A percentile compares a stretch with the other conserved stretches of the same genome.
These are phyloP conservation scores for Ridgeia piscesae DNA, from an alignment of 1,140 invertebrate species.

Conservation along the genomic window DNA sequence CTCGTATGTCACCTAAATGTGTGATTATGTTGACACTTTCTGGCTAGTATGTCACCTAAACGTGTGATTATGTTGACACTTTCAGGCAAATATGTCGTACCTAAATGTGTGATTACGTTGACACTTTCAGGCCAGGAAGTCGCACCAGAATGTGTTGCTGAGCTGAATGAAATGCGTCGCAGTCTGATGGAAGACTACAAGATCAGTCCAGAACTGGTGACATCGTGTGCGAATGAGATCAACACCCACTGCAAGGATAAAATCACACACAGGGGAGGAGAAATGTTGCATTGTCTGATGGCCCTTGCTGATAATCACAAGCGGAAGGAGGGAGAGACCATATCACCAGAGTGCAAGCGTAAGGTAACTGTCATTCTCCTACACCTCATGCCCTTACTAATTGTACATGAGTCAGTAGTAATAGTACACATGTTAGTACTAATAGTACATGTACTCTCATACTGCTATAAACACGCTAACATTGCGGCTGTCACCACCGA, in stretches of 20 bases:
- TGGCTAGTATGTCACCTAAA: background rate
- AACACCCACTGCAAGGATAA: slow-evolving; percentile 55
- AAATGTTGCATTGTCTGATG: slow-evolving; percentile 96
- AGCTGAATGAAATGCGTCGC: slow-evolving; percentile 87
- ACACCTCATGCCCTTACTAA: background rate
- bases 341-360: background rate
- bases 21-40: background rate
- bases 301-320: slow-evolving; percentile 69
- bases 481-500: too few species aligned
- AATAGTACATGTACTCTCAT: too few species aligned
- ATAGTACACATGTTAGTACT: too few species aligned
- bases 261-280: slow-evolving; percentile 73
- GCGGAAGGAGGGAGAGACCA: slow-evolving; percentile 11
- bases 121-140: background rate
- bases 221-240: slow-evolving; percentile 81
- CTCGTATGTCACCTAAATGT: background rate
- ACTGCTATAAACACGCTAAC: too few species aligned
- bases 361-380: background rate
- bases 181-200: slow-evolving; percentile 91
- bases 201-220: slow-evolving; percentile 86
- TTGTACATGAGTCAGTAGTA: too few species aligned
- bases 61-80: background rate
- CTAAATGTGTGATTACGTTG: background rate
- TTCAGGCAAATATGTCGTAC: background rate
- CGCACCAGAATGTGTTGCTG: background rate